Evolutionary conservation across 2,888 invertebrate species (phyloP).

Genomic region (Melanophora roralis): DNA sequence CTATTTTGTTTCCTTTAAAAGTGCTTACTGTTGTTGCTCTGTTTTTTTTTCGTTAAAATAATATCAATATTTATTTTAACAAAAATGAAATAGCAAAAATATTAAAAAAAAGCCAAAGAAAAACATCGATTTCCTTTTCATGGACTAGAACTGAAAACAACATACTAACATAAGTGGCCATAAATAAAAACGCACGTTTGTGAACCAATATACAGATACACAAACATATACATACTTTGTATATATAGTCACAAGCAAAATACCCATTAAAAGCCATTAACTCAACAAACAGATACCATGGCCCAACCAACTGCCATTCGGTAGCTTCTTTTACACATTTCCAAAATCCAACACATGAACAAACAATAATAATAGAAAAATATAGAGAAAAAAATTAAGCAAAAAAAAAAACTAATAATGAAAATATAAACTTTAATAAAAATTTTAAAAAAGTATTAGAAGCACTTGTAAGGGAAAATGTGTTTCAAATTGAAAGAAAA

Average conservation of each 20-base stretch:
- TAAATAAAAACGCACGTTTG: not conserved
- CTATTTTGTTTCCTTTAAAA: slow-evolving; percentile 7
- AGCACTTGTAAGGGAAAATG: not conserved
- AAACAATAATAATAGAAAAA: not conserved
- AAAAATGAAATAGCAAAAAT: slow-evolving; percentile 19
- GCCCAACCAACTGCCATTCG: not conserved
- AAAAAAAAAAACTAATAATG: not conserved
- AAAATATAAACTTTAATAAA: too few relatives aligned
- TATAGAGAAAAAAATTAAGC: not conserved
- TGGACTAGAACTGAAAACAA: slow-evolving; percentile 8
- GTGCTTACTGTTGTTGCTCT: not conserved
- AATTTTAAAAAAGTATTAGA: too few relatives aligned
- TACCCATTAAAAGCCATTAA: not conserved
- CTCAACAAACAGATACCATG: not conserved
- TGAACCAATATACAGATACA: not conserved
- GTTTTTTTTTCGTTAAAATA: slow-evolving; percentile 31
- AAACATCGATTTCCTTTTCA: slow-evolving; percentile 23
- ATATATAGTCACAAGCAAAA: too few relatives aligned
- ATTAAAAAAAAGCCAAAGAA: too few relatives aligned
- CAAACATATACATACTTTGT: not conserved
- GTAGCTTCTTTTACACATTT: not conserved
- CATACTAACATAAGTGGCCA: not conserved
- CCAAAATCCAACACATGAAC: not conserved
- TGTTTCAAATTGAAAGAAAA: not conserved
- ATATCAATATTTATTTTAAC: slow-evolving; percentile 57